Percentiles rank a stretch among this genome's conserved stretches.
phyloP scores from a whole-genome alignment of 2,797 vertebrate species.

The Epinephelus malabaricus region DNA sequence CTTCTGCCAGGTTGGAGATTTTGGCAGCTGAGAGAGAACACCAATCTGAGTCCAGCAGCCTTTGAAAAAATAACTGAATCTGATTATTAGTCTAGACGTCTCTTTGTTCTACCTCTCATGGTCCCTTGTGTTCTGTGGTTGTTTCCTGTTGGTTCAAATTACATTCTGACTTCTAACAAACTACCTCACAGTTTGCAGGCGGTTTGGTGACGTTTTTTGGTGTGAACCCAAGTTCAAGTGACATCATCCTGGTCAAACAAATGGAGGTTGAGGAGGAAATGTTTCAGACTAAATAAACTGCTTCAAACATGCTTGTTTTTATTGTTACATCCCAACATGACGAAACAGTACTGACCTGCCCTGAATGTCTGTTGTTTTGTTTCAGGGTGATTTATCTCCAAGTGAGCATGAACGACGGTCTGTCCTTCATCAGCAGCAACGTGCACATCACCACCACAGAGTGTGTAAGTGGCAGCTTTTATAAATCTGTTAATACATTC shows the following conservation, averaged over 20 bases:
- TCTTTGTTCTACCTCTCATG: conserved; percentile 11
- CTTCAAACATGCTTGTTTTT: not conserved
- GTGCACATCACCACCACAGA: conserved; percentile 92
- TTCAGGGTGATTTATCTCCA: conserved; percentile 92
- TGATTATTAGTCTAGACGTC: not conserved
- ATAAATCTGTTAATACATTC: not conserved
- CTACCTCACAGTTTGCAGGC: conserved; percentile 10
- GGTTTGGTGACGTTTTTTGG: conserved; percentile 21
- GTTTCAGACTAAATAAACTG: conserved; percentile 31
- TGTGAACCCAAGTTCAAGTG: conserved; percentile 43
- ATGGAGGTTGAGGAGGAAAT: conserved; percentile 16
- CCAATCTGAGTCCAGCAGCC: not conserved
- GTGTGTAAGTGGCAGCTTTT: conserved; percentile 87
- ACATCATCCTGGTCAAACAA: conserved; percentile 39
- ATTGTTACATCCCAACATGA: not conserved
- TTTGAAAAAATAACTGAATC: not conserved
- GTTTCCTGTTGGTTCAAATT: conserved; percentile 37
- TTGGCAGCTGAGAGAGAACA: not conserved
- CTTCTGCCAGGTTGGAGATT: conserved; percentile 1
- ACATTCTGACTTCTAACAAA: conserved; percentile 22
- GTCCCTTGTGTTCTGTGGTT: conserved; percentile 17
- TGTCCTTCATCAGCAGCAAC: conserved; percentile 92
- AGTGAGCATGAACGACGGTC: conserved; percentile 95
- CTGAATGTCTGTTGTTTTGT: conserved; percentile 61
- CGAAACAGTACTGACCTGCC: not conserved